Percentiles rank a stretch among this genome's conserved stretches.
phyloP scores from a whole-genome alignment of 2,797 vertebrate species.

The Leptoclinus maculatus region DNA sequence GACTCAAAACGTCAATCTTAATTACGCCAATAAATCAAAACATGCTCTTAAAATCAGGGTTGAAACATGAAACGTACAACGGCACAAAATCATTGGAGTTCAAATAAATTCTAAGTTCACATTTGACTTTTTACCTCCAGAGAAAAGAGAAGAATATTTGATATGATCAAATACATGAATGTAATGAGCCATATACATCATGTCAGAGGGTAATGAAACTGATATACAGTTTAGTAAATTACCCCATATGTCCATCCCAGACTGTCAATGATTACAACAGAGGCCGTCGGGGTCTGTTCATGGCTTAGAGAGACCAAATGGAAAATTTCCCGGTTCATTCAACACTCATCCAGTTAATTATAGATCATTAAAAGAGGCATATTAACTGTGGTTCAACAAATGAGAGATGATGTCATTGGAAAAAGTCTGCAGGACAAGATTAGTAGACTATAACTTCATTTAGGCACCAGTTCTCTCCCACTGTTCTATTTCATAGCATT shows the following conservation, averaged over 20 bases:
- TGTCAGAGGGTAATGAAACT: slow-evolving; percentile 1
- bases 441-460: slow-evolving; percentile 30
- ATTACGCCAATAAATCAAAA: not conserved
- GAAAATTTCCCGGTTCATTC: slow-evolving; percentile 56
- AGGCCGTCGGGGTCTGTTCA: slow-evolving; percentile 18
- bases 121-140: not conserved
- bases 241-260: not conserved
- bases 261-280: slow-evolving; percentile 15
- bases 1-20: not conserved
- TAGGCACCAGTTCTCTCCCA: slow-evolving; percentile 21
- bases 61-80: not conserved
- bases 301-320: slow-evolving; percentile 29
- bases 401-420: slow-evolving; percentile 51
- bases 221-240: not conserved
- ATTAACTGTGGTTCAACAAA: slow-evolving; percentile 46
- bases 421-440: slow-evolving; percentile 54
- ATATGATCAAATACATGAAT: not conserved
- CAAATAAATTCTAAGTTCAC: not conserved
- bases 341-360: slow-evolving; percentile 42
- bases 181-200: not conserved
- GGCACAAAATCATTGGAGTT: not conserved
- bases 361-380: slow-evolving; percentile 55
- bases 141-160: not conserved
- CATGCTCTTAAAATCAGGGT: not conserved
- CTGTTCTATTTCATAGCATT: not conserved